Evolutionary conservation across 2,797 vertebrate species (phyloP), one percentile per base, ranked within the genome.

Genomic region (Pristis pectinata): DNA sequence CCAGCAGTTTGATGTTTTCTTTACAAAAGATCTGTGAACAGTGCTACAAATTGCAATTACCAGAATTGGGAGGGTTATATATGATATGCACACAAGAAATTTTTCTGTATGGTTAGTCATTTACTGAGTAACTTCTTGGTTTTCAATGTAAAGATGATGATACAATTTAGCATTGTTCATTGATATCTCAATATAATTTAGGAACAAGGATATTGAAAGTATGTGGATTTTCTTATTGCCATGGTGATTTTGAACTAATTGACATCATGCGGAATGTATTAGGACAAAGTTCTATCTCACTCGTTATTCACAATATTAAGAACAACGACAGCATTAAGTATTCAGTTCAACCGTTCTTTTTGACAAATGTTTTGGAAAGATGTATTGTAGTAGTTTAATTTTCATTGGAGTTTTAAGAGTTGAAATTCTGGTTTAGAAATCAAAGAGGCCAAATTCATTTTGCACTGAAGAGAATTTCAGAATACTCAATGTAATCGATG

Each of bases 1-100:
- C 85, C 17, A 64, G 1, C 82, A 34, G 82, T 91, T 91, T 89
- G 56, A 89, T 91, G 87, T 41, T 91, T 59, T 89, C 15, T 89
- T 91, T 8, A 41, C 11, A 56, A 11, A 59, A 87, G 30, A 87
- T 87, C 53, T 59, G 83, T n/a, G 83, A 34, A 34, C 83, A 59
- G 27, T 87, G 53, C 83, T 87, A 59, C 83, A 59, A 34, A 59
- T 34, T 34, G 87, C 37, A 91, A 67, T 67, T 91, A 91, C 6
- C 27, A 17, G 53, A 85, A 30, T 83, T 83, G 44, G 82, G 82
- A 53, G 82, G 49, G 49, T 13, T 53, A 24, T 56, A 53, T n/a
- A 83, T 53, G 22, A 56, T 56, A 82, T 53, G 49, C 56, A 56
- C 24, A 85, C 10, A 41, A 34, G 27, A 56, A 0, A 10, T 22